phyloP scores from a whole-genome alignment of 2,113 vertebrate genomes.

The Scomber colias region DNA sequence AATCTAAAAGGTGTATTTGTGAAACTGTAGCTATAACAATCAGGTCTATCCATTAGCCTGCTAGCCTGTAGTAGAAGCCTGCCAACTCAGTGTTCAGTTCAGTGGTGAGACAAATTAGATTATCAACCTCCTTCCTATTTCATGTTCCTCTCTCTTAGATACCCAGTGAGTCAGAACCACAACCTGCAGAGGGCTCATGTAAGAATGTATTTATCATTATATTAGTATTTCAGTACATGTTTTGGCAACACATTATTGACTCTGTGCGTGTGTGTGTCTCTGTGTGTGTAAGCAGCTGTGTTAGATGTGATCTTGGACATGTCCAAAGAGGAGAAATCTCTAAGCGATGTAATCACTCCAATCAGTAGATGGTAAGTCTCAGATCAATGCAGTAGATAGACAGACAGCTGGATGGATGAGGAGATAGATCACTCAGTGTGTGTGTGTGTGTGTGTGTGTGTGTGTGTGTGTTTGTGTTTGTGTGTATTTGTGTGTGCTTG shows the following conservation, averaged over 20 bases:
- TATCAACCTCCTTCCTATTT: constrained; percentile 29
- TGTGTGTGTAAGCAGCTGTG: constrained; percentile 52
- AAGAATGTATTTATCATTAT: constrained; percentile 23
- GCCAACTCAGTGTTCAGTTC: constrained; percentile 47
- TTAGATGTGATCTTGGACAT: constrained; percentile 52
- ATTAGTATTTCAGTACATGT: background rate
- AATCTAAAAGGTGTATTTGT: background rate
- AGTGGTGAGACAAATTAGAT: constrained; percentile 57
- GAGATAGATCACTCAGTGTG: constrained; percentile 6
- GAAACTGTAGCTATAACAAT: background rate
- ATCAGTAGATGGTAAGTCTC: constrained; percentile 66
- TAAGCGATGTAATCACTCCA: constrained; percentile 45
- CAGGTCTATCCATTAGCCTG: constrained; percentile 15
- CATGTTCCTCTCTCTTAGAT: constrained; percentile 66
- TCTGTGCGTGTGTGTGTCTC: background rate
- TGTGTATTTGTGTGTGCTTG: constrained; percentile 26
- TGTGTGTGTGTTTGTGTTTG: constrained; percentile 24
- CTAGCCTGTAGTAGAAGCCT: constrained; percentile 9
- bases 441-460: constrained; percentile 24
- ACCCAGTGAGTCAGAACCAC: constrained; percentile 75
- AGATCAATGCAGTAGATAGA: background rate
- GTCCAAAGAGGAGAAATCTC: constrained; percentile 59
- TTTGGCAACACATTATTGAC: background rate
- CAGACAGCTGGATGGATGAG: background rate
- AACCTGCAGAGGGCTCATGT: constrained; percentile 74